Percentiles rank a stretch among this genome's conserved stretches.
Evolutionary conservation across 2,888 invertebrate genomes (phyloP).

Genomic region (Acrobasis repandana): DNA sequence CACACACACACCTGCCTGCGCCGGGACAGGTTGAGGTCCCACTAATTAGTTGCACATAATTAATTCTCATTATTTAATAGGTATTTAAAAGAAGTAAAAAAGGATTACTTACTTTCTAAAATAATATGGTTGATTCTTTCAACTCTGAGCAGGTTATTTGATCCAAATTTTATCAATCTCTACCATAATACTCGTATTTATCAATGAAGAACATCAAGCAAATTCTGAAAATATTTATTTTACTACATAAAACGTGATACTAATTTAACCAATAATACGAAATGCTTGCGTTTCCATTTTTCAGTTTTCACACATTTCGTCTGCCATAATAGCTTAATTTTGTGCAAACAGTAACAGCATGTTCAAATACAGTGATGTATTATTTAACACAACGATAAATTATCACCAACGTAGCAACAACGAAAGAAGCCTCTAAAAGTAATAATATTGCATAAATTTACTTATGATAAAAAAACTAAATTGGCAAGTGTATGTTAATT

Average conservation of each 20-base stretch:
- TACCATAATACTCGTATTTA: background rate
- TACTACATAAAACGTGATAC: background rate
- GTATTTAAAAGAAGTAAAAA: too few relatives aligned
- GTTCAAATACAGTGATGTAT: constrained; percentile 18
- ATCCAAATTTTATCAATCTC: too few relatives aligned
- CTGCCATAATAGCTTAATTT: background rate
- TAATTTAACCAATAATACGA: background rate
- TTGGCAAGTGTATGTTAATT: constrained; percentile 47
- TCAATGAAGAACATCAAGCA: background rate
- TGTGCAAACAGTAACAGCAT: constrained; percentile 32
- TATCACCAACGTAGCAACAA: constrained; percentile 43
- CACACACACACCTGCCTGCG: too few relatives aligned
- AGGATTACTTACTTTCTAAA: too few relatives aligned
- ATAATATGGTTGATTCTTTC: too few relatives aligned
- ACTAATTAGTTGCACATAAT: too few relatives aligned
- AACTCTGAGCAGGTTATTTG: too few relatives aligned
- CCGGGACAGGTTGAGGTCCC: too few relatives aligned
- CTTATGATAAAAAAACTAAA: constrained; percentile 43
- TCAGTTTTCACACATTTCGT: constrained; percentile 1
- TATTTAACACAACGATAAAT: constrained; percentile 26
- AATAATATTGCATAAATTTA: constrained; percentile 49
- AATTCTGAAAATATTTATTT: background rate
- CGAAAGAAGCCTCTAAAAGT: constrained; percentile 44
- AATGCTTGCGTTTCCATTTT: background rate
- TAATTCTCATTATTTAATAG: too few relatives aligned